A percentile compares a stretch with the other conserved stretches of the same genome.
Evolutionary conservation across 2,113 vertebrate genomes (phyloP).

Genomic region (Bettongia penicillata): DNA sequence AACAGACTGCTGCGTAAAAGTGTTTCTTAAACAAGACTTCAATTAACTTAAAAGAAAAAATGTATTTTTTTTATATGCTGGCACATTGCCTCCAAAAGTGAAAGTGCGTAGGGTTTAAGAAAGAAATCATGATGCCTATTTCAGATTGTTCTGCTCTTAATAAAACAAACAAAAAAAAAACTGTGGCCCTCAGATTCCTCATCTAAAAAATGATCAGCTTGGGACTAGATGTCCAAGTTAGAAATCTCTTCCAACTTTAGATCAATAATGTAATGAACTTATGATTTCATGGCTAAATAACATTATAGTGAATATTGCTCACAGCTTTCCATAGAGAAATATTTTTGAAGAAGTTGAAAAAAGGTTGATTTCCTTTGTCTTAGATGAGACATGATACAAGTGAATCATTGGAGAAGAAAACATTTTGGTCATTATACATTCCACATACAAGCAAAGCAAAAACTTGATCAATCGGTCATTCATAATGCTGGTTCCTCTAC

Average conservation of each 20-base stretch:
- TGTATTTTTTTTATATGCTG: conserved; percentile 7
- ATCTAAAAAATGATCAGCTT: background rate
- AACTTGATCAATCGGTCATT: conserved; percentile 21
- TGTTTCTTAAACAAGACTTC: conserved; percentile 87
- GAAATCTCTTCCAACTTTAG: background rate
- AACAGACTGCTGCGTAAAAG: conserved; percentile 76
- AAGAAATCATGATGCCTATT: background rate
- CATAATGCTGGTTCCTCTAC: background rate
- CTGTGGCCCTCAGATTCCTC: background rate
- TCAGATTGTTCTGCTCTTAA: background rate
- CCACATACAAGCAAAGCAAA: conserved; percentile 1
- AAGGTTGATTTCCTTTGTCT: background rate
- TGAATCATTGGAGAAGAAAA: background rate
- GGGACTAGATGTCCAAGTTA: background rate
- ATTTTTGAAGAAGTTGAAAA: background rate
- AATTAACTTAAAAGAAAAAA: conserved; percentile 4
- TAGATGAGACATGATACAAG: background rate
- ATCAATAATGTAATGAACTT: background rate
- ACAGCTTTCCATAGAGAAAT: background rate
- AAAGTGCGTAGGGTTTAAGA: background rate
- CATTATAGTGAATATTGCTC: background rate
- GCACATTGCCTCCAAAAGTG: background rate
- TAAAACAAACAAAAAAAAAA: background rate
- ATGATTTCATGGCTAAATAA: background rate
- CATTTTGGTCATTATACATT: conserved; percentile 22